Evolutionary conservation across 2,888 invertebrate genomes (phyloP).

Genomic region (Tridacna gigas): DNA sequence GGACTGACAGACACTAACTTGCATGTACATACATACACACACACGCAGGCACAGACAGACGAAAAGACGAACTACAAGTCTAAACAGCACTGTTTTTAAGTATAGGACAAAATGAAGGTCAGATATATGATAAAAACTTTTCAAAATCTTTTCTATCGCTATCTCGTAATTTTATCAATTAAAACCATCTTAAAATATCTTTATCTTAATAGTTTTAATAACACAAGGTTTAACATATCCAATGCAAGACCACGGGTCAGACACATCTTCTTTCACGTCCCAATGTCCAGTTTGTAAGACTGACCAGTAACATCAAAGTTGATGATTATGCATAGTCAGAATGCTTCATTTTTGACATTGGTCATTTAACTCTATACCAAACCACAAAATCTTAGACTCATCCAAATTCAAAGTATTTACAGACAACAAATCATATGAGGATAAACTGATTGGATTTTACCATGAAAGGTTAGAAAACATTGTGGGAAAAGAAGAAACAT

Average conservation of each 20-base stretch:
- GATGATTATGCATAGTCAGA: slow-evolving; percentile 10
- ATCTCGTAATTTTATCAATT: slow-evolving; percentile 6
- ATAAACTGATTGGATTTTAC: no score
- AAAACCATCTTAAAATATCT: slow-evolving; percentile 25
- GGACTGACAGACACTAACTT: not conserved
- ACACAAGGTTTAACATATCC: slow-evolving; percentile 1
- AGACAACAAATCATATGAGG: no score
- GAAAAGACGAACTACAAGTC: slow-evolving; percentile 15
- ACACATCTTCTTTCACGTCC: not conserved
- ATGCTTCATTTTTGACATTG: slow-evolving; percentile 7
- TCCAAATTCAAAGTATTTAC: no score
- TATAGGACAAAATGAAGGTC: slow-evolving; percentile 15
- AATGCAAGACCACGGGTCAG: not conserved
- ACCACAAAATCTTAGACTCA: not conserved
- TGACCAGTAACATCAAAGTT: not conserved
- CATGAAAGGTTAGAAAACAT: not conserved
- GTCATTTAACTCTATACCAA: not conserved
- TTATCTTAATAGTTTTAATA: slow-evolving; percentile 28
- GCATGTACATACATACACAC: not conserved
- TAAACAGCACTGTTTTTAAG: slow-evolving; percentile 12
- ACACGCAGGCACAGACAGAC: slow-evolving; percentile 1
- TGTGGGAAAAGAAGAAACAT: not conserved
- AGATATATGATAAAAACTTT: slow-evolving; percentile 20
- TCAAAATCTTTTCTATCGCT: slow-evolving; percentile 16
- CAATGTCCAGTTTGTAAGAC: not conserved